phyloP scores from a whole-genome alignment of 2,797 vertebrate species.

The Dendrocincla fuliginosa region DNA sequence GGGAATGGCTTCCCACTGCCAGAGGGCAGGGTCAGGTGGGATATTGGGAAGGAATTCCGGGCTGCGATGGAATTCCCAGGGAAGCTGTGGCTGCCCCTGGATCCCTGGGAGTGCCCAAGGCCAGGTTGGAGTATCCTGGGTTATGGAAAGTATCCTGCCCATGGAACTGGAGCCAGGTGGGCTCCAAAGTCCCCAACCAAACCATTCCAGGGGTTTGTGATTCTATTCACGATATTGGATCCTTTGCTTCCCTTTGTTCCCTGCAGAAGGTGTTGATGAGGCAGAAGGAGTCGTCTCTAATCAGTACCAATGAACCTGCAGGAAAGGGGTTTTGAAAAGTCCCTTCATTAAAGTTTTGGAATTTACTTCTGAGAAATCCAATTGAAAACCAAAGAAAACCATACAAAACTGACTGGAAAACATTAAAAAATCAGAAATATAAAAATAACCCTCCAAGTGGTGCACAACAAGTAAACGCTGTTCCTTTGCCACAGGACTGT shows the following conservation, averaged over 20 bases:
- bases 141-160: background rate
- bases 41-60: background rate
- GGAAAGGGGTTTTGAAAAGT: background rate
- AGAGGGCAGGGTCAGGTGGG: background rate
- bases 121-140: background rate
- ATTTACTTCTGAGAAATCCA: background rate
- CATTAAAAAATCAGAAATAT: background rate
- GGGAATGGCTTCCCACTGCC: background rate
- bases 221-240: background rate
- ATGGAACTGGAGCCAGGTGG: background rate
- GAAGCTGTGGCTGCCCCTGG: background rate
- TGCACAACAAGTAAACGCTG: background rate
- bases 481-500: background rate
- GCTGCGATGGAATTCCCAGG: background rate
- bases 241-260: background rate
- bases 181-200: background rate
- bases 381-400: background rate
- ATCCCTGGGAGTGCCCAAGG: background rate
- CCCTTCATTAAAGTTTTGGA: background rate
- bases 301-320: background rate
- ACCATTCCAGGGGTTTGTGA: background rate
- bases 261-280: background rate
- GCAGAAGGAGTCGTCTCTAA: background rate
- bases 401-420: background rate
- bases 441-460: background rate